phyloP scores from a whole-genome alignment of 2,113 vertebrate species.

The Xenopus borealis region DNA sequence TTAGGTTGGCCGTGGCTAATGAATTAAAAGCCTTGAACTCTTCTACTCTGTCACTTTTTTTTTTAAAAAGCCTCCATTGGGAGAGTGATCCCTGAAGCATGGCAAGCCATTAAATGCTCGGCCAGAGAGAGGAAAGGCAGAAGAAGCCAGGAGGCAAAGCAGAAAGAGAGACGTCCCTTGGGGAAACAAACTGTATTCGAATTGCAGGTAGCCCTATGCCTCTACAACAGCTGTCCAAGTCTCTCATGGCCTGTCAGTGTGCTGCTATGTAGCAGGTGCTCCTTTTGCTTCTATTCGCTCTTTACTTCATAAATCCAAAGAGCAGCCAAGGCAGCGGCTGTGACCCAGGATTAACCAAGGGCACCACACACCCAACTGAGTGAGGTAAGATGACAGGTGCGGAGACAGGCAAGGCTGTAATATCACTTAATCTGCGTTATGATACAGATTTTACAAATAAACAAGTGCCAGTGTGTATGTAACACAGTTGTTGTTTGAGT shows the following conservation, averaged over 20 bases:
- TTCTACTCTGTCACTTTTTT: slow-evolving; percentile 59
- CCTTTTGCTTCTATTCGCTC: slow-evolving; percentile 65
- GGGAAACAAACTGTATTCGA: slow-evolving; percentile 62
- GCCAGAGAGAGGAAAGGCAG: slow-evolving; percentile 57
- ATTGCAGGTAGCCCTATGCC: slow-evolving; percentile 74
- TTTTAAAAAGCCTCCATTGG: slow-evolving; percentile 64
- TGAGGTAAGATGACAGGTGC: slow-evolving; percentile 80
- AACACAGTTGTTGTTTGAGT: slow-evolving; percentile 31
- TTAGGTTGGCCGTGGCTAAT: slow-evolving; percentile 74
- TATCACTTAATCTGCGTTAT: slow-evolving; percentile 57
- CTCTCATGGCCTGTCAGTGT: slow-evolving; percentile 66
- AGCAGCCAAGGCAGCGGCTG: slow-evolving; percentile 69
- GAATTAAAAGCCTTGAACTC: slow-evolving; percentile 73
- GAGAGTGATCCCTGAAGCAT: slow-evolving; percentile 64
- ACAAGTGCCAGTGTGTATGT: slow-evolving; percentile 42
- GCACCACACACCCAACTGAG: slow-evolving; percentile 68
- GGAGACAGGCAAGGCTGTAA: slow-evolving; percentile 53
- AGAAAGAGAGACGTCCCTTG: slow-evolving; percentile 53
- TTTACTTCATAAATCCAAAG: slow-evolving; percentile 65
- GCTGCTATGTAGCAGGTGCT: slow-evolving; percentile 75
- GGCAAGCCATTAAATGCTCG: slow-evolving; percentile 60
- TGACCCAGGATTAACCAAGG: slow-evolving; percentile 71
- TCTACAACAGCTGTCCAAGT: slow-evolving; percentile 68
- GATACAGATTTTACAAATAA: slow-evolving; percentile 50
- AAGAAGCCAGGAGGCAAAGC: slow-evolving; percentile 57